These are phyloP conservation scores for Apeira syringaria DNA, from an alignment of 2,888 invertebrate genomes.

Conservation along the genomic window DNA sequence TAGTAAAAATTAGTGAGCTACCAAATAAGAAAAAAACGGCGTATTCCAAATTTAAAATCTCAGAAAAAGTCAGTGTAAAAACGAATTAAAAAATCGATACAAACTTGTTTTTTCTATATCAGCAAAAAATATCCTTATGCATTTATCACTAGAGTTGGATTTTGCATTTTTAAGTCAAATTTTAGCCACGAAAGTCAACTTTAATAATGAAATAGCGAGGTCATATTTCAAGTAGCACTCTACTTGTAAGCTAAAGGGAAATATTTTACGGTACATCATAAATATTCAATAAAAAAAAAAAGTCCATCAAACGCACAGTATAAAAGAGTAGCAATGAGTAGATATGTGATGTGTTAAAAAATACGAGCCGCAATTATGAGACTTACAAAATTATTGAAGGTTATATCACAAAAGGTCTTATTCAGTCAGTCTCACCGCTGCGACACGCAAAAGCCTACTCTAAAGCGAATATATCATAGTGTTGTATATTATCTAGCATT, in stretches of 20 bases:
- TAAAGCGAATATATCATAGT: conserved; percentile 69
- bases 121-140: too few species aligned
- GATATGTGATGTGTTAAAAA: conserved; percentile 72
- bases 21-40: too few species aligned
- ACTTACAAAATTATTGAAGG: conserved; percentile 29
- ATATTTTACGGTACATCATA: conserved; percentile 1
- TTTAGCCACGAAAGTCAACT: conserved; percentile 30
- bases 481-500: conserved; percentile 57
- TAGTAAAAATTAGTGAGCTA: too few species aligned
- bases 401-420: conserved; percentile 15
- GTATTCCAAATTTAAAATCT: too few species aligned
- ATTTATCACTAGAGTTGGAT: too few species aligned
- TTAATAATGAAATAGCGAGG: conserved; percentile 5
- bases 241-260: conserved; percentile 17
- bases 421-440: conserved; percentile 42
- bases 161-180: conserved; percentile 5
- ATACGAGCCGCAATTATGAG: conserved; percentile 25
- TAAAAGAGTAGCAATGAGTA: conserved; percentile 73
- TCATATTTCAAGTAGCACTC: background rate
- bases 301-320: conserved; percentile 76
- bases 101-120: too few species aligned
- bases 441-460: conserved; percentile 56
- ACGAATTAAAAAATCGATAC: too few species aligned
- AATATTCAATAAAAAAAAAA: conserved; percentile 37
- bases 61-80: too few species aligned